Evolutionary conservation across 1,140 invertebrate genomes (phyloP).

Genomic region (Tetraneura akinire): DNA sequence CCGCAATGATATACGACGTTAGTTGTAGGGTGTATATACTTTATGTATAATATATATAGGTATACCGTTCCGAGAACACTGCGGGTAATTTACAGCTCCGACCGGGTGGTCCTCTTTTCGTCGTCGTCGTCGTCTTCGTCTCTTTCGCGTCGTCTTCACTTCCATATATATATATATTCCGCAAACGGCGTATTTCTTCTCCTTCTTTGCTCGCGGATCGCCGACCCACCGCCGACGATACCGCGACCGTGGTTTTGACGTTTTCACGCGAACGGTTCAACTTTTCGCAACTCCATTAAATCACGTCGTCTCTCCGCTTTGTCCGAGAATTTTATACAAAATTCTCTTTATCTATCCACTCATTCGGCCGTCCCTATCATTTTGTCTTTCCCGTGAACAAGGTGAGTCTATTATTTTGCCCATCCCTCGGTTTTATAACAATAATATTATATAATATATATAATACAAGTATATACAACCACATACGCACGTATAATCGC

Average conservation of each 20-base stretch:
- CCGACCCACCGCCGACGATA: background rate
- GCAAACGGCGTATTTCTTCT: too few species aligned
- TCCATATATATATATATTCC: too few species aligned
- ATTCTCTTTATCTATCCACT: background rate
- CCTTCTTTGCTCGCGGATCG: background rate
- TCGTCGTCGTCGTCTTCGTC: background rate
- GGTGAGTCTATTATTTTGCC: too few species aligned
- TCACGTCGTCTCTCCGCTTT: constrained; percentile 35
- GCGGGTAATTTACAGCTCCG: constrained; percentile 44
- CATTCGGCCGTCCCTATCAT: too few species aligned
- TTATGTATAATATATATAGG: background rate
- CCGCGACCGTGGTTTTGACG: constrained; percentile 45
- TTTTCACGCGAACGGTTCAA: constrained; percentile 45
- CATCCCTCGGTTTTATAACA: too few species aligned
- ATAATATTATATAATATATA: too few species aligned
- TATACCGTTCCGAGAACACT: background rate
- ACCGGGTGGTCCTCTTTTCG: constrained; percentile 6
- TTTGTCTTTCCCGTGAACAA: too few species aligned
- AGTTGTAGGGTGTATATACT: background rate
- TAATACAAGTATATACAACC: too few species aligned
- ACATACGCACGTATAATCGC: too few species aligned
- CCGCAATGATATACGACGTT: constrained; percentile 49
- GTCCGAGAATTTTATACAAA: constrained; percentile 29
- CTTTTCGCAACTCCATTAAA: constrained; percentile 51
- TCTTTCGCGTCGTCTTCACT: background rate